A percentile compares a stretch with the other conserved stretches of the same genome.
Conservation (phyloP, 2,888 invertebrate genomes). For the Acanthopleura granulata region DNA sequence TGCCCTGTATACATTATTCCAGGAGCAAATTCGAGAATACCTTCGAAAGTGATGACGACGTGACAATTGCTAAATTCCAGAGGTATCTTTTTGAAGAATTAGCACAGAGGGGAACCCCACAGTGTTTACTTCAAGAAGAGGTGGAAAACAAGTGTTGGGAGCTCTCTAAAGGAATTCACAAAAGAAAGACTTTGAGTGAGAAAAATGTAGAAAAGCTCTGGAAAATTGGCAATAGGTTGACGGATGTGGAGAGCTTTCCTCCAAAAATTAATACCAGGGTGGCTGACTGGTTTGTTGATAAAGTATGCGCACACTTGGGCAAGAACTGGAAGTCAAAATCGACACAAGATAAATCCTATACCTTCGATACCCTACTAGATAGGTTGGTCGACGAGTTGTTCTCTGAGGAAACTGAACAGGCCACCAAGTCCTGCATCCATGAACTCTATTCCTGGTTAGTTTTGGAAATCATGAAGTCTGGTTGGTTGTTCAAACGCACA, state of each 20-base stretch:
- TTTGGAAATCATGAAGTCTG: conserved; percentile 32
- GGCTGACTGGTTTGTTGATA: conserved; percentile 30
- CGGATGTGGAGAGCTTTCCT: conserved; percentile 31
- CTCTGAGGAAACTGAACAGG: conserved; percentile 11
- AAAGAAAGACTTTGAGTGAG: conserved; percentile 21
- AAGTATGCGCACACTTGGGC: conserved; percentile 23
- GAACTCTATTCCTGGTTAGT: conserved; percentile 36
- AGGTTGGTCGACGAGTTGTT: conserved; percentile 23
- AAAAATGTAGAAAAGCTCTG: conserved; percentile 26
- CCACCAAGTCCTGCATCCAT: conserved; percentile 24
- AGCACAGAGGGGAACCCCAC: conserved; percentile 9
- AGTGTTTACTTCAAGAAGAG: conserved; percentile 16
- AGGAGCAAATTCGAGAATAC: conserved; percentile 15
- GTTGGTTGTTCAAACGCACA: conserved; percentile 34
- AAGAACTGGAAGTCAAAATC: not conserved
- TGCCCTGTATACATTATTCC: not conserved
- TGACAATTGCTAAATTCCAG: conserved; percentile 23
- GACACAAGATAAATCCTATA: conserved; percentile 6
- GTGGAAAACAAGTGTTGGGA: conserved; percentile 24
- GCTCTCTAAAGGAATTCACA: conserved; percentile 18
- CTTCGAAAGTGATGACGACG: conserved; percentile 11
- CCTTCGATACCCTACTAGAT: conserved; percentile 15
- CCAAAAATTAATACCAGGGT: conserved; percentile 27
- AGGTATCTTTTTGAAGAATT: conserved; percentile 21
- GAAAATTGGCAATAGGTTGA: conserved; percentile 33